phyloP scores from a whole-genome alignment of 2,113 vertebrate species.

The Euleptes europaea region DNA sequence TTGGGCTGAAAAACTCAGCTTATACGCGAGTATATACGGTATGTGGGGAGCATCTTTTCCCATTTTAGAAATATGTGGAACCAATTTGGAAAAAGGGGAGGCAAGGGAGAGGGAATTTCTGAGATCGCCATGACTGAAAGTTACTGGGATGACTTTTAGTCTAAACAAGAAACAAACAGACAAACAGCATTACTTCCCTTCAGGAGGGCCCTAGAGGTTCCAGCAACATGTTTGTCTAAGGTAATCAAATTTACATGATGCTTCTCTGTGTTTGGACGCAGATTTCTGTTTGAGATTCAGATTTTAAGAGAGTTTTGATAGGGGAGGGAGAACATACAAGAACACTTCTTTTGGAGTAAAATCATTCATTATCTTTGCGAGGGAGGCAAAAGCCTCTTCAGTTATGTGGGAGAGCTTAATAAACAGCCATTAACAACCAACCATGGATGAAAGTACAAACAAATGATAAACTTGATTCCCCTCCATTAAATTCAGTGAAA shows the following conservation, averaged over 20 bases:
- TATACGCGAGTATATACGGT: no score
- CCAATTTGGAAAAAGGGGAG: neutral
- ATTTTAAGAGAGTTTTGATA: neutral
- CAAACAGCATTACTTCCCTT: neutral
- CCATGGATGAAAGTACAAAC: neutral
- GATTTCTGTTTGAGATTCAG: neutral
- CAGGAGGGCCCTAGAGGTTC: neutral
- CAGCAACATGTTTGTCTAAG: neutral
- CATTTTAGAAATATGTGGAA: neutral
- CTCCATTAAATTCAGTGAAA: neutral
- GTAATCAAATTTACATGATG: no score
- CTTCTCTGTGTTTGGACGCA: neutral
- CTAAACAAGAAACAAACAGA: neutral
- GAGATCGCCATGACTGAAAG: neutral
- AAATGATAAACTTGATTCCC: neutral
- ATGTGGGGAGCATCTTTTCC: no score
- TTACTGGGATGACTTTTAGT: neutral
- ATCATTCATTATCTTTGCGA: neutral
- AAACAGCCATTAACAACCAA: neutral
- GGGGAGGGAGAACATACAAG: neutral
- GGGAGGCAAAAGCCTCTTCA: neutral
- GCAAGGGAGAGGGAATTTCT: neutral
- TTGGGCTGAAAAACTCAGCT: no score
- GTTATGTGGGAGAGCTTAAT: neutral
- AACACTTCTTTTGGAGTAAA: neutral